Percentiles rank a stretch among this genome's conserved stretches.
These are phyloP conservation scores for Epistrophe eligans DNA, from an alignment of 2,888 invertebrate species.

Conservation along the genomic window DNA sequence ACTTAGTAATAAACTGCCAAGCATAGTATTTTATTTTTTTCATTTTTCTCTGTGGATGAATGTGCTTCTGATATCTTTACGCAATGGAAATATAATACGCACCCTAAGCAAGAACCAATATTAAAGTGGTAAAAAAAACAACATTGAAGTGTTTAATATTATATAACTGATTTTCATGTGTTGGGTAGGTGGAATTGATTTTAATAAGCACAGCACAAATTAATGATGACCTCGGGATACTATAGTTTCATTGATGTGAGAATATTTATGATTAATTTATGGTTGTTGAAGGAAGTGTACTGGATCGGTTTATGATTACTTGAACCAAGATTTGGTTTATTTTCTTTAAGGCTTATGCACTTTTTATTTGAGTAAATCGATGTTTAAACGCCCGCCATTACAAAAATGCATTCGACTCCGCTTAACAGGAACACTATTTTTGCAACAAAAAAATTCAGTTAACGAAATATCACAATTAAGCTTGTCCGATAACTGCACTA, in stretches of 20 bases:
- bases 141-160: conserved; percentile 3
- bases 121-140: conserved; percentile 14
- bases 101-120: conserved; percentile 18
- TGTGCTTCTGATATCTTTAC: conserved; percentile 15
- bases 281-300: not conserved
- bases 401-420: no score
- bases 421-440: no score
- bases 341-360: not conserved
- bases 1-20: conserved; percentile 20
- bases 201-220: conserved; percentile 14
- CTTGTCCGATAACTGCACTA: no score
- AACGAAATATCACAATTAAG: no score
- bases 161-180: conserved; percentile 14
- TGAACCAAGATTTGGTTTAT: not conserved
- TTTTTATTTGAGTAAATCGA: not conserved
- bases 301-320: not conserved
- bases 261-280: not conserved
- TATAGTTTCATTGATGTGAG: not conserved
- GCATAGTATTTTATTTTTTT: not conserved
- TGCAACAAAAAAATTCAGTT: no score
- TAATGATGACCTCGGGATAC: not conserved
- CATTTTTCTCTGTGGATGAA: not conserved
- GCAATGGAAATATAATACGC: conserved; percentile 47
- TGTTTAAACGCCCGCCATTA: not conserved
- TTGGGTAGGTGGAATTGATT: not conserved